Conservation (phyloP, 2,888 invertebrate species). For the Perizoma affinitatum region DNA sequence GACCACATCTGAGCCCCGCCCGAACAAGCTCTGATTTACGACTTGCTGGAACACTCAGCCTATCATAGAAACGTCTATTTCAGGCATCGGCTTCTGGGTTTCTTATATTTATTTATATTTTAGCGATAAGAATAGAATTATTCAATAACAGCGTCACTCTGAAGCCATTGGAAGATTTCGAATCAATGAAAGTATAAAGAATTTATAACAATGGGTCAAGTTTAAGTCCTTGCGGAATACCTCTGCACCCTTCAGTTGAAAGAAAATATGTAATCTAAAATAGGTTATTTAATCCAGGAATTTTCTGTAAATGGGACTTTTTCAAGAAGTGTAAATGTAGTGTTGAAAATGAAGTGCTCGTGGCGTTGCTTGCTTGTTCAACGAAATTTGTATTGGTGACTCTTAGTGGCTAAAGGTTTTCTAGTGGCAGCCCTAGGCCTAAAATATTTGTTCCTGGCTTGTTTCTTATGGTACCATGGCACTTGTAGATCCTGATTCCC, state of each 20-base stretch:
- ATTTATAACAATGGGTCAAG: not conserved
- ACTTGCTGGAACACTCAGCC: slow-evolving; percentile 20
- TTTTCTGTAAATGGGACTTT: no score
- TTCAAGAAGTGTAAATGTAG: no score
- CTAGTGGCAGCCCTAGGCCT: no score
- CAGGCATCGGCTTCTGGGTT: slow-evolving; percentile 19
- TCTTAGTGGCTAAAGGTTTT: no score
- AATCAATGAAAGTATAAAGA: not conserved
- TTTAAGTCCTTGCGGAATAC: not conserved
- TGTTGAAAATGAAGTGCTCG: no score
- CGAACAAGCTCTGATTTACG: slow-evolving; percentile 26
- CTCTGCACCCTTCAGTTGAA: not conserved
- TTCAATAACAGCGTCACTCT: slow-evolving; percentile 6
- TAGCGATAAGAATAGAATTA: slow-evolving; percentile 16
- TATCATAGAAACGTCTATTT: slow-evolving; percentile 19
- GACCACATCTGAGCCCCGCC: slow-evolving; percentile 21
- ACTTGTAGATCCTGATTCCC: no score
- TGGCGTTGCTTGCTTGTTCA: no score
- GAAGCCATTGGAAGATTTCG: not conserved
- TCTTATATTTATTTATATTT: slow-evolving; percentile 27
- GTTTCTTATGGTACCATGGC: no score
- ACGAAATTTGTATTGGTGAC: no score
- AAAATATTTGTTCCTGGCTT: no score
- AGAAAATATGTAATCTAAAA: no score
- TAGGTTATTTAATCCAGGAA: no score